Conservation (phyloP, 2,888 invertebrate genomes). For the Mesorhabditis sp. region DNA sequence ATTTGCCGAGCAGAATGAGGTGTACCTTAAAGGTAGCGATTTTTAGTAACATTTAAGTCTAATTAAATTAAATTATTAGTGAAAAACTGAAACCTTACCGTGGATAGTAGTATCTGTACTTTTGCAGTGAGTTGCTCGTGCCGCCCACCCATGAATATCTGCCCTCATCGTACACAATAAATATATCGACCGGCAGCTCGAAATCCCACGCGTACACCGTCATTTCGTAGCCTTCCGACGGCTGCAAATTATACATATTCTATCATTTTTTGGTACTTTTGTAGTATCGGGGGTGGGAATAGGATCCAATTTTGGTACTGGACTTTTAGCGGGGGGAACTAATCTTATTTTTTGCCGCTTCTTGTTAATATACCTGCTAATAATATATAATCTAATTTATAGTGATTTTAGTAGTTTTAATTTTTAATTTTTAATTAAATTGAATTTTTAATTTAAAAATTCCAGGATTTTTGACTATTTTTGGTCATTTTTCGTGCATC, state of each 20-base stretch:
- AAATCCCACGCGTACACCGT: neutral
- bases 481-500: too few relatives aligned
- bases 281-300: too few relatives aligned
- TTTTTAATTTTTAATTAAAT: neutral
- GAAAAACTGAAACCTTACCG: neutral
- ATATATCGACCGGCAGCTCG: neutral
- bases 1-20: neutral
- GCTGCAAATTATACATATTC: neutral
- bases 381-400: too few relatives aligned
- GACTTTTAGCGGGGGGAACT: too few relatives aligned
- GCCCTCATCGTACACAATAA: neutral
- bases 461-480: neutral
- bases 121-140: neutral
- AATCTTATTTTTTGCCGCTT: too few relatives aligned
- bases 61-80: too few relatives aligned
- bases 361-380: too few relatives aligned
- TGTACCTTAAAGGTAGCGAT: neutral
- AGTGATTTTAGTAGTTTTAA: too few relatives aligned
- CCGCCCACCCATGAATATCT: neutral
- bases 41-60: too few relatives aligned
- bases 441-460: neutral
- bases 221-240: neutral
- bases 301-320: too few relatives aligned
- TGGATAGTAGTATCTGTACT: conserved; percentile 1
- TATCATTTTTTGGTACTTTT: too few relatives aligned